Percentiles rank a stretch among this genome's conserved stretches.
These are phyloP conservation scores for Heliornis fulica DNA, from an alignment of 2,113 vertebrate species.

Conservation along the genomic window DNA sequence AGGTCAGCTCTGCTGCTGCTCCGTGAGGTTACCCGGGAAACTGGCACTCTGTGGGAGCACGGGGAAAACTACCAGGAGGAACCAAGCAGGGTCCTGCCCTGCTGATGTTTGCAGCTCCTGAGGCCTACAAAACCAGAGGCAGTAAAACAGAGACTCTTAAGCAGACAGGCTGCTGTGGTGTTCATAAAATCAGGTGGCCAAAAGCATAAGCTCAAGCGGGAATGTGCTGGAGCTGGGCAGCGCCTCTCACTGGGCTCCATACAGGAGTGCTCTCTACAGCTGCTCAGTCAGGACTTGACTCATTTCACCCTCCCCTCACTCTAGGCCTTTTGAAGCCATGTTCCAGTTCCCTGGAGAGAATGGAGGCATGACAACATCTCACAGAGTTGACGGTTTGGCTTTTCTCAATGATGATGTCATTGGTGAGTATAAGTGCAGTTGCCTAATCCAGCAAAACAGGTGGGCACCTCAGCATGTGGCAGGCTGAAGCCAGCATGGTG, in stretches of 20 bases:
- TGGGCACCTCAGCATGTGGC: neutral
- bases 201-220: neutral
- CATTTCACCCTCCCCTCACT: neutral
- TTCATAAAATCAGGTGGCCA: neutral
- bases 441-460: neutral
- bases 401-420: constrained; percentile 88
- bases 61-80: neutral
- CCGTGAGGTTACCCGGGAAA: neutral
- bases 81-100: neutral
- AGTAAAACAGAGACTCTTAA: neutral
- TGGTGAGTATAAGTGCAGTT: constrained; percentile 74
- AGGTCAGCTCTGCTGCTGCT: neutral
- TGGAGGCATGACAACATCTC: constrained; percentile 70
- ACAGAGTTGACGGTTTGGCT: constrained; percentile 87
- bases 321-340: constrained; percentile 79
- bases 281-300: neutral
- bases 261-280: fast-evolving
- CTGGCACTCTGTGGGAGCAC: neutral
- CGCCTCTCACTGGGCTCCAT: neutral
- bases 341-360: constrained; percentile 84
- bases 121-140: neutral
- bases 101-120: neutral
- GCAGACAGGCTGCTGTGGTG: neutral
- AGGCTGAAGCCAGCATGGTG: neutral
- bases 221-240: neutral